Base-by-base conservation (phyloP, 2,888 invertebrate genomes). In the Mythimna loreyi region DNA sequence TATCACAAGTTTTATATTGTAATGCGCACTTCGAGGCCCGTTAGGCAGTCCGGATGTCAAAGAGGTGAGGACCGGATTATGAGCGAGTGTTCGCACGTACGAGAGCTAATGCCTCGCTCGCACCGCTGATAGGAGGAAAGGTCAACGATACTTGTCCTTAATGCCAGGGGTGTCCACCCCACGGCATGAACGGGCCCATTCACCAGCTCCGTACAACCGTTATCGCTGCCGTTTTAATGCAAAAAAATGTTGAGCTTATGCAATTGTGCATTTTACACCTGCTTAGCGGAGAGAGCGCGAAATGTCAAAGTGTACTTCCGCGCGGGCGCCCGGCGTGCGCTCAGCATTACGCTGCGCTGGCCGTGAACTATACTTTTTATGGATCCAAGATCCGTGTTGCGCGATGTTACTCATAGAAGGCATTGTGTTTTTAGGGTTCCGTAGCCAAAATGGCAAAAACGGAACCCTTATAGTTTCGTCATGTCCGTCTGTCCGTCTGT, bases 291-390 rank as follows among this genome's bases (percentile, higher is more conserved):
- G 87, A 88, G 84, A 86, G 77, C 78, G 84, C 83, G 91, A 94
- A 95, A 95, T 94, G 94, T 93, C 93, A 94, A 88, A 91, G 89
- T 89, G 87, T 88, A 86, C 87, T 90, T 93, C 90, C 90, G 90
- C 86, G 72, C 81, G 57, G 56, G 69, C 81, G 78, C 74, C 57
- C 50, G 67, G 64, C 82, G 83, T 83, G 82, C 83, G 80, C 80
- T 80, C 74, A 83, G 75, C 67, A 77, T 80, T 79, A 72, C 70
- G 77, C 80, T 75, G 77, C 79, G 76, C 81, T 88, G 92, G 78
- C 93, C 93, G 86, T 93, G 94, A 93, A 94, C 93, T 93, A 92
- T 92, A 91, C 86, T 92, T 93, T 94, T 93, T 92, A 90, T 91
- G 84, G 87, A 88, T 88, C 86, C 89, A 86, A 92, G 90, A 92